phyloP scores from a whole-genome alignment of 2,888 invertebrate genomes.

The Aporophyla lueneburgensis region DNA sequence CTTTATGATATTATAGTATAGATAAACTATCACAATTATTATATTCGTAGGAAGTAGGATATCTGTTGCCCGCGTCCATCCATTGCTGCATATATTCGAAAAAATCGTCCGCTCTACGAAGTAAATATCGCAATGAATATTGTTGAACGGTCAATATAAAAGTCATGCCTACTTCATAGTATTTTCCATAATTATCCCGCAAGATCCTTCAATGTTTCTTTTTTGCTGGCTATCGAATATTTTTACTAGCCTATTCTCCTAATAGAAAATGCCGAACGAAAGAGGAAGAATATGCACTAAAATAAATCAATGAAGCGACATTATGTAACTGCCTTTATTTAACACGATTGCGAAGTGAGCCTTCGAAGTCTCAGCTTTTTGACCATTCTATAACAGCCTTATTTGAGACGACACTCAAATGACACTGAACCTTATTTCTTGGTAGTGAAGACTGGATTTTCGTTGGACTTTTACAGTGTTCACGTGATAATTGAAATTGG shows the following conservation, averaged over 20 bases:
- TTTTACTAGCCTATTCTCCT: background rate
- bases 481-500: background rate
- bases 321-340: constrained; percentile 69
- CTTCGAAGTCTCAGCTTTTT: constrained; percentile 75
- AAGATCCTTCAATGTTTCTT: background rate
- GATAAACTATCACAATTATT: too few species aligned
- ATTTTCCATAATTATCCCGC: background rate
- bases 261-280: background rate
- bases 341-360: constrained; percentile 74
- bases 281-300: background rate
- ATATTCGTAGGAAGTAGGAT: too few species aligned
- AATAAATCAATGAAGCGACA: constrained; percentile 28
- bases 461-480: fast-evolving
- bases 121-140: too few species aligned
- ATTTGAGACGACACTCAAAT: constrained; percentile 6
- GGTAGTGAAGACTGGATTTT: fast-evolving
- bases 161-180: background rate
- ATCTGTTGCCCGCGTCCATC: too few species aligned
- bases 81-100: too few species aligned
- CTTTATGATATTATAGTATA: too few species aligned
- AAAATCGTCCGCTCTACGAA: too few species aligned
- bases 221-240: background rate
- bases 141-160: too few species aligned
- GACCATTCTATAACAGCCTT: constrained; percentile 55
- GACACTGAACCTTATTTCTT: constrained; percentile 25